Evolutionary conservation across 2,888 invertebrate genomes (phyloP), one percentile per base, ranked within the genome.

Genomic region (Leptinotarsa haldemani): DNA sequence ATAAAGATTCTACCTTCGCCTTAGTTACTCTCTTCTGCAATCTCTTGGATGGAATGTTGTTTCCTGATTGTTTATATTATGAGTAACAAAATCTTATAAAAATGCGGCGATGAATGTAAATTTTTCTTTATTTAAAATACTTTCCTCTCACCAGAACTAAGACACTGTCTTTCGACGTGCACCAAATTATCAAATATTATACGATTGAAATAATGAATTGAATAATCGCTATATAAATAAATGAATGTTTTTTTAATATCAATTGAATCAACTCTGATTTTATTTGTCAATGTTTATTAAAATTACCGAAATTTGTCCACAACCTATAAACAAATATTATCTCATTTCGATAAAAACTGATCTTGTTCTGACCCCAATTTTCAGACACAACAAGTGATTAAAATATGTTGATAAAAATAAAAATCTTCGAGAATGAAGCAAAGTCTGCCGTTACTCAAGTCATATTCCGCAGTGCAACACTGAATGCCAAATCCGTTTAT

Each of bases 301-400:
- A 30, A 30, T 40, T 30, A 40, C 30, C 61, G 30, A 30, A 61
- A 61, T 40, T 61, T 18, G 30, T 18, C 40, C 61, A 61, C 61
- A n/a, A 61, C n/a, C 13, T 30, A 61, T n/a, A 61, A 40, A 61
- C 20, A 40, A 30, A 61, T 61, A 7, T 12, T 9, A 61, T 56
- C 56, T 30, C 12, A n/a, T 40, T 47, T 53, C 15, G 71, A 71
- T 71, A 74, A 69, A 47, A 20, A 13, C 22, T 71, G 74, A 74
- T 68, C 74, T 67, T 22, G 25, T 30, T n/a, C 20, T 72, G 70
- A 75, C 75, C 75, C 40, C 53, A 69, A n/a, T 18, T 7, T 58
- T 71, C 73, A 75, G 75, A 75, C 75, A 75, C 70, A 75, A 75
- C 75, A 75, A 73, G 70, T 56, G 16, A 58, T 46, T 40, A 7